phyloP scores from a whole-genome alignment of 2,888 invertebrate genomes.

The Trileptium ribeirensis region DNA sequence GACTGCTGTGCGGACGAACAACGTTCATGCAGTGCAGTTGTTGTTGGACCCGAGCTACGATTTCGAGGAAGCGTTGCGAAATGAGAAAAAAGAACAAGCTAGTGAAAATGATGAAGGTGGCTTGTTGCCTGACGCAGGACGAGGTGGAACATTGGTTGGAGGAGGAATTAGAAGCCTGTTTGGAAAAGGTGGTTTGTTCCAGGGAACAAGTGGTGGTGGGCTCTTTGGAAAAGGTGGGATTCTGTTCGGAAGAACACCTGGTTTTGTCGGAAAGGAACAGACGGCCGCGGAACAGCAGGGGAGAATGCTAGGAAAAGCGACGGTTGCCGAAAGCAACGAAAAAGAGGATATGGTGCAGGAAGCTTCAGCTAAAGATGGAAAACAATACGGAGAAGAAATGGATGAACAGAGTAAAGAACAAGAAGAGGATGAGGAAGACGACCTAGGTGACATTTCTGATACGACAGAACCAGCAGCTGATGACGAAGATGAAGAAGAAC shows the following conservation, averaged over 20 bases:
- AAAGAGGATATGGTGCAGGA: slow-evolving; percentile 20
- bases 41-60: slow-evolving; percentile 51
- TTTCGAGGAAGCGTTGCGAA: not conserved
- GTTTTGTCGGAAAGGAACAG: too few relatives aligned
- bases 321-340: slow-evolving; percentile 22
- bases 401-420: not conserved
- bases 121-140: not conserved
- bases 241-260: too few relatives aligned
- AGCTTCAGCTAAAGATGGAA: slow-evolving; percentile 24
- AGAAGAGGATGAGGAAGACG: not conserved
- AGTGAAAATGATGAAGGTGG: not conserved
- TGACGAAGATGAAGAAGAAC: not conserved
- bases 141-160: not conserved
- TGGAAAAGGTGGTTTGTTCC: too few relatives aligned
- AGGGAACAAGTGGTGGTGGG: too few relatives aligned
- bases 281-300: not conserved
- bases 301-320: slow-evolving; percentile 25
- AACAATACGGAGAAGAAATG: not conserved
- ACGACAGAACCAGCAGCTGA: not conserved
- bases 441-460: not conserved
- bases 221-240: too few relatives aligned
- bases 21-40: slow-evolving; percentile 51
- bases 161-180: too few relatives aligned
- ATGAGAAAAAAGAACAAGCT: not conserved
- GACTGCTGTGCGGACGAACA: slow-evolving; percentile 54